Evolutionary conservation across 2,888 invertebrate genomes (phyloP).

Genomic region (Dryocosmus kuriphilus): DNA sequence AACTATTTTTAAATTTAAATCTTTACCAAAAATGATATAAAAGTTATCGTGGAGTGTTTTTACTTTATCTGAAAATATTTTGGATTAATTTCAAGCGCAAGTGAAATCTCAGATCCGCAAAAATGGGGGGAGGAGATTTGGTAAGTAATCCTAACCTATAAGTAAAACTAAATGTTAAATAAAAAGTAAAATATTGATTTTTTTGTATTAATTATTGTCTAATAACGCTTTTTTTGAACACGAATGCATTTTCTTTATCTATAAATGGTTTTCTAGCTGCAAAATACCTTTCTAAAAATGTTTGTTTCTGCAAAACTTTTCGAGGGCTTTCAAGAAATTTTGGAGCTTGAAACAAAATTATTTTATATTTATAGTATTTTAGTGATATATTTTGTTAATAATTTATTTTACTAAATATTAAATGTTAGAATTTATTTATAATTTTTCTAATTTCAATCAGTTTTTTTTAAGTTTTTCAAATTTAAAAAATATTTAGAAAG

Average conservation of each 20-base stretch:
- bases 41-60: neutral
- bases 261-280: neutral
- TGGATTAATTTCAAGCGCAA: neutral
- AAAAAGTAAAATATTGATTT: neutral
- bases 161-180: no score
- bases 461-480: no score
- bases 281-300: neutral
- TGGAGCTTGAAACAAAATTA: no score
- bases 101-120: slow-evolving; percentile 22
- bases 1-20: neutral
- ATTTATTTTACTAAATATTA: no score
- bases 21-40: neutral
- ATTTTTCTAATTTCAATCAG: no score
- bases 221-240: neutral
- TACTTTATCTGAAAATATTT: neutral
- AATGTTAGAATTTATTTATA: no score
- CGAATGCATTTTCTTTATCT: neutral
- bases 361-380: no score
- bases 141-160: slow-evolving; percentile 64
- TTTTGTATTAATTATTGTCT: slow-evolving; percentile 19
- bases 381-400: no score
- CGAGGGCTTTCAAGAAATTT: no score
- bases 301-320: no score
- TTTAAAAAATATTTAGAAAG: no score
- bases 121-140: slow-evolving; percentile 77